Evolutionary conservation across 2,888 invertebrate genomes (phyloP).

Genomic region (Noctua janthe): DNA sequence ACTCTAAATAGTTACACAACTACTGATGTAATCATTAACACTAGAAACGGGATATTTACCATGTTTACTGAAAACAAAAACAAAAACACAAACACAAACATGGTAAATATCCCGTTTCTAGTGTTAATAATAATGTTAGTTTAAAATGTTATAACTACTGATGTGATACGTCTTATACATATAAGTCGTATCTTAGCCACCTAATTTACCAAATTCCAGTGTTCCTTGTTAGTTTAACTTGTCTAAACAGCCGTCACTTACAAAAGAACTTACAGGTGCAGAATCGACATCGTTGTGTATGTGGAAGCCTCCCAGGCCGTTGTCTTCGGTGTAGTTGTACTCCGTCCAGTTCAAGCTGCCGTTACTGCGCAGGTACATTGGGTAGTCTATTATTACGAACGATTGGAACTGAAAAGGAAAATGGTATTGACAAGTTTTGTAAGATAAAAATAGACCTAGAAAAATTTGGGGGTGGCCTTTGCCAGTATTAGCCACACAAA

Average conservation of each 20-base stretch:
- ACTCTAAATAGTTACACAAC: not conserved
- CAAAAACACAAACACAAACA: no score
- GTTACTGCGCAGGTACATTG: conserved; percentile 60
- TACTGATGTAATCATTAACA: no score
- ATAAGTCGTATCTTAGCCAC: not conserved
- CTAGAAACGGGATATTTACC: no score
- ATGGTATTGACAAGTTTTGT: not conserved
- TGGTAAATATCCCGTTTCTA: no score
- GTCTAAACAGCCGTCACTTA: conserved; percentile 40
- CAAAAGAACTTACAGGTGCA: conserved; percentile 79
- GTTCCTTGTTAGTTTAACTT: not conserved
- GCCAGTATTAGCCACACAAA: not conserved
- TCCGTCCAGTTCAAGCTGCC: conserved; percentile 53
- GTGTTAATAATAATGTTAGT: no score
- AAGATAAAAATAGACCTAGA: not conserved
- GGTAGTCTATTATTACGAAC: conserved; percentile 71
- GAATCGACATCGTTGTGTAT: conserved; percentile 76
- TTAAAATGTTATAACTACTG: no score
- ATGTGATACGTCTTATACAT: no score
- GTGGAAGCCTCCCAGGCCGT: conserved; percentile 12
- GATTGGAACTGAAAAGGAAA: conserved; percentile 75
- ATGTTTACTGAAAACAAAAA: no score
- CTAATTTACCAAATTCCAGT: no score
- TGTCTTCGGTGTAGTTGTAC: conserved; percentile 40
- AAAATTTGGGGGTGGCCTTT: not conserved